These are phyloP conservation scores for Parazoanthus atlanticus DNA, from an alignment of 92 coral and sea anemone species.

Conservation along the genomic window DNA sequence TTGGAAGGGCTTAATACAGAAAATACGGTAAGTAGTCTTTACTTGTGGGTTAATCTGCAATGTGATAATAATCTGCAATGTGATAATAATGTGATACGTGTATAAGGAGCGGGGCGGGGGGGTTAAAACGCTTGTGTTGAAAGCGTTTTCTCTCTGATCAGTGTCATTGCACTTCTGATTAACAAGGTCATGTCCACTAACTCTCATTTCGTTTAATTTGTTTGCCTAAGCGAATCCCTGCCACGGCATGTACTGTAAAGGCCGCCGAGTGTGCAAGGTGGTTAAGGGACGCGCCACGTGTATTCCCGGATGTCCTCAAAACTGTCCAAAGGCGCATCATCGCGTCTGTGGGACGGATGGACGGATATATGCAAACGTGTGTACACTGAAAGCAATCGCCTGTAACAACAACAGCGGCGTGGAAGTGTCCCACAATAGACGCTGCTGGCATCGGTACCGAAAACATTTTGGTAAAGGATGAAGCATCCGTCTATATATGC, in stretches of 20 bases:
- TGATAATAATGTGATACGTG: no score
- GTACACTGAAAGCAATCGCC: neutral
- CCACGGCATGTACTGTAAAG: neutral
- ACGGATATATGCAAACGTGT: neutral
- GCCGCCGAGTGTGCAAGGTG: neutral
- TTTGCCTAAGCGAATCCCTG: neutral
- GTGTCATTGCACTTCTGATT: no score
- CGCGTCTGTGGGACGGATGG: conserved; percentile 3
- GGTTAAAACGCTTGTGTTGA: no score
- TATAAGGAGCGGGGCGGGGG: no score
- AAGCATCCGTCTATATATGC: no score
- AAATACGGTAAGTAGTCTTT: no score
- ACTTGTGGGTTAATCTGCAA: no score
- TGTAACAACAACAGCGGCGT: neutral
- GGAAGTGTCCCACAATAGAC: neutral
- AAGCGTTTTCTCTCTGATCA: no score
- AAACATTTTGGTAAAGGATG: neutral
- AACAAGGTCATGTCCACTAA: no score
- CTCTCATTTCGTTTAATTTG: no score
- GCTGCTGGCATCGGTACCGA: neutral
- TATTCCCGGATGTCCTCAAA: neutral
- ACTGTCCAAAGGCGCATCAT: neutral
- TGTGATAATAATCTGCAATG: no score
- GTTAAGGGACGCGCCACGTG: neutral
- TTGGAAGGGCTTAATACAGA: no score